Percentiles rank a stretch among this genome's conserved stretches.
These are phyloP conservation scores for Petroica traversi DNA, from an alignment of 2,113 vertebrate genomes.

Conservation along the genomic window DNA sequence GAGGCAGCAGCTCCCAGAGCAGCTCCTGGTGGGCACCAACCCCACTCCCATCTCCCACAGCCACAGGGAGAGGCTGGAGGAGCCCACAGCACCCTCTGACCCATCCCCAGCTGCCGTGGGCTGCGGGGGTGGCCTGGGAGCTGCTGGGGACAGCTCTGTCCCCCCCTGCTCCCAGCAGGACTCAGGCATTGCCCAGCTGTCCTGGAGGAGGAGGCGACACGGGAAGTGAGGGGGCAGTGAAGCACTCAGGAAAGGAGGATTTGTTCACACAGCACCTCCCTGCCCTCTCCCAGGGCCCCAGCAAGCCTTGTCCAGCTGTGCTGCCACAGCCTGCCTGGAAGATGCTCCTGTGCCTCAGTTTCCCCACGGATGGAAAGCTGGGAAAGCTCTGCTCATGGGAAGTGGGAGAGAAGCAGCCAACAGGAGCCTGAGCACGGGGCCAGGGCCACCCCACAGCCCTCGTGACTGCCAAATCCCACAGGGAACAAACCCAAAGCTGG, in stretches of 20 bases:
- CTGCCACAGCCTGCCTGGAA: background rate
- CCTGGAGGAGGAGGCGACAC: fast-evolving
- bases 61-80: background rate
- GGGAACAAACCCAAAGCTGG: background rate
- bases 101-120: background rate
- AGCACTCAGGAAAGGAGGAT: background rate
- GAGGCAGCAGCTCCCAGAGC: background rate
- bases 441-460: background rate
- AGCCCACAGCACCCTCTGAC: background rate
- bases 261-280: background rate
- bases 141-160: background rate
- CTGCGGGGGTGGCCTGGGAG: background rate
- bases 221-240: background rate
- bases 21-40: background rate
- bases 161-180: background rate
- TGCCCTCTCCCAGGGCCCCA: background rate
- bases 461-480: background rate
- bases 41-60: background rate
- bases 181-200: background rate
- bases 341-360: background rate
- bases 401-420: background rate
- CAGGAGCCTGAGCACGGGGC: background rate
- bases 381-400: background rate
- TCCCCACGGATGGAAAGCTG: background rate
- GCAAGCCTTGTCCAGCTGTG: background rate